phyloP scores from a whole-genome alignment of 2,888 invertebrate genomes.

The Belgica antarctica region DNA sequence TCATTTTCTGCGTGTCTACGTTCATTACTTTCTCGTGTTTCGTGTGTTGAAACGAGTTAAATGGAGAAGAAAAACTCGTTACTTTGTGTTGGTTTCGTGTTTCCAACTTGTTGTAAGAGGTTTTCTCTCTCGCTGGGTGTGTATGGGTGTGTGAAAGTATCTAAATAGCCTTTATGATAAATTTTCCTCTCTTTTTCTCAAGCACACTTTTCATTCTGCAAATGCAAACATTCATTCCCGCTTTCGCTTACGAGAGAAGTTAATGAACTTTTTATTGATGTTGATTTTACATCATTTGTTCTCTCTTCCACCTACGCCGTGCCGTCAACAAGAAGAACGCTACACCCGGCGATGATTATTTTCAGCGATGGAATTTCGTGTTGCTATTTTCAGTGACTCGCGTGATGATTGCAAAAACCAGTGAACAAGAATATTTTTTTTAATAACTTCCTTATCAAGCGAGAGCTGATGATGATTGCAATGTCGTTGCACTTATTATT shows the following conservation, averaged over 20 bases:
- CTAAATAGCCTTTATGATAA: slow-evolving; percentile 5
- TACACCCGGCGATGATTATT: neutral
- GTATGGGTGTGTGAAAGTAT: neutral
- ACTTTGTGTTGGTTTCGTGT: slow-evolving; percentile 27
- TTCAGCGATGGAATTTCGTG: neutral
- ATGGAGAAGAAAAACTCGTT: too few species aligned
- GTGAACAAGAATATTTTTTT: too few species aligned
- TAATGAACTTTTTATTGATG: slow-evolving; percentile 39
- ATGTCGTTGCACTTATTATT: neutral
- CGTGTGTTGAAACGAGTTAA: too few species aligned
- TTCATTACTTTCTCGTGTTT: too few species aligned
- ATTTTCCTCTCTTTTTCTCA: neutral
- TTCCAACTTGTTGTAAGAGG: neutral
- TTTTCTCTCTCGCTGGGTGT: neutral
- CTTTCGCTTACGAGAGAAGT: slow-evolving; percentile 8
- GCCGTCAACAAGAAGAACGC: neutral
- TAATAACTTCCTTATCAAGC: slow-evolving; percentile 22
- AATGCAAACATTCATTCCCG: neutral
- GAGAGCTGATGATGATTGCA: too few species aligned
- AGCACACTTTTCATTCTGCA: neutral
- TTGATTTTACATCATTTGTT: neutral
- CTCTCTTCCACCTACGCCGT: neutral
- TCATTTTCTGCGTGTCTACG: too few species aligned
- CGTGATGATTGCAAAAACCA: slow-evolving; percentile 22
- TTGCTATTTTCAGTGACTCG: too few species aligned